Percentiles rank a stretch among this genome's conserved stretches.
These are phyloP conservation scores for Bombylius major DNA, from an alignment of 2,888 invertebrate species.

Conservation along the genomic window DNA sequence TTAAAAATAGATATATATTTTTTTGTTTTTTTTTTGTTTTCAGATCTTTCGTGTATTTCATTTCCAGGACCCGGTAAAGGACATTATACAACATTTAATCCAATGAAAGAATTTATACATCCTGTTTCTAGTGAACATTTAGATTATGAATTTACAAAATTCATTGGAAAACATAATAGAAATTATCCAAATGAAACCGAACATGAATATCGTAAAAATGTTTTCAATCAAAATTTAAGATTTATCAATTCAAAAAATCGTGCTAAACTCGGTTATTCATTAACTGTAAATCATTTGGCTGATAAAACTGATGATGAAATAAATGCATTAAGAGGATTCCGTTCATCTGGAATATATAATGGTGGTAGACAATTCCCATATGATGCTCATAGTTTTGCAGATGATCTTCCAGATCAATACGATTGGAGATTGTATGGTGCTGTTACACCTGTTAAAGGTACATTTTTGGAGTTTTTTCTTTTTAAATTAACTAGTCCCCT, in stretches of 20 bases:
- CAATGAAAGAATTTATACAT: conserved; percentile 82
- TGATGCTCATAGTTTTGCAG: conserved; percentile 40
- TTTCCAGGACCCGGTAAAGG: conserved; percentile 81
- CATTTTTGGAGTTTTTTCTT: neutral
- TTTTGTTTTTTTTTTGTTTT: neutral
- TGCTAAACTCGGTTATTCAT: conserved; percentile 53
- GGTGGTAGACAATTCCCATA: conserved; percentile 71
- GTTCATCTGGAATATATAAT: conserved; percentile 50
- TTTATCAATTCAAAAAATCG: conserved; percentile 73
- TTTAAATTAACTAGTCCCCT: no score
- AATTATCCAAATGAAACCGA: conserved; percentile 53
- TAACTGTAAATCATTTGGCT: conserved; percentile 78
- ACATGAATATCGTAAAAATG: conserved; percentile 54
- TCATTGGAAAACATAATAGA: conserved; percentile 58
- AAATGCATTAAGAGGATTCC: conserved; percentile 55
- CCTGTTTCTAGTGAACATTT: conserved; percentile 56
- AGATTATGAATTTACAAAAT: conserved; percentile 56
- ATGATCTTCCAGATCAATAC: conserved; percentile 55
- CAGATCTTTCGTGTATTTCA: conserved; percentile 55
- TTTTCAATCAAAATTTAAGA: conserved; percentile 78
- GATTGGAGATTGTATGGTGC: conserved; percentile 91
- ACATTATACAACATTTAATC: conserved; percentile 76
- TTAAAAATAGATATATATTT: neutral
- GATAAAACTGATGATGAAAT: conserved; percentile 70
- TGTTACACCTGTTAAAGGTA: conserved; percentile 86